phyloP scores from a whole-genome alignment of 1,140 invertebrate genomes.

The Atopsyche davidsoni region DNA sequence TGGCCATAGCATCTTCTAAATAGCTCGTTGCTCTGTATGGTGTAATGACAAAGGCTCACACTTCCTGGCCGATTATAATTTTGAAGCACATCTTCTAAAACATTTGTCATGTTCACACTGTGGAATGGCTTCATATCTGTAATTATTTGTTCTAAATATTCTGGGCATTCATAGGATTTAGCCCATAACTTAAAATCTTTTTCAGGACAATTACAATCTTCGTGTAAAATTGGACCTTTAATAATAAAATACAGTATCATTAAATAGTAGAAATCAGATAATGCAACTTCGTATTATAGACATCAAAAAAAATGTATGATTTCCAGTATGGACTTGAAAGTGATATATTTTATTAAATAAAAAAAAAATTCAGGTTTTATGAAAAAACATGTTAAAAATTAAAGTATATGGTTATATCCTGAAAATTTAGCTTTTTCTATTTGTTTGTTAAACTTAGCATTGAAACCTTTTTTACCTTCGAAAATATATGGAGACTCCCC shows the following conservation, averaged over 20 bases:
- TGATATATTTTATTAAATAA: too few species aligned
- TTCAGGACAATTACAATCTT: conserved; percentile 80
- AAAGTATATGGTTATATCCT: too few species aligned
- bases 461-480: conserved; percentile 46
- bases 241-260: conserved; percentile 28
- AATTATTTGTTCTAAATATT: conserved; percentile 63
- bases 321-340: too few species aligned
- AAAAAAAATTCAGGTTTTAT: too few species aligned
- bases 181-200: conserved; percentile 61
- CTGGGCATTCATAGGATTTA: conserved; percentile 59
- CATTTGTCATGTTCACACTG: conserved; percentile 64
- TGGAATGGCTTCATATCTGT: conserved; percentile 67
- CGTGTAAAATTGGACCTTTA: conserved; percentile 66
- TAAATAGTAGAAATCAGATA: too few species aligned
- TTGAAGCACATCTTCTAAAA: conserved; percentile 56
- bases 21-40: conserved; percentile 78
- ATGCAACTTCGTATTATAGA: too few species aligned
- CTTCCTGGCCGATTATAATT: conserved; percentile 67
- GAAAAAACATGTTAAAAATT: too few species aligned
- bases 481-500: conserved; percentile 61
- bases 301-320: too few species aligned
- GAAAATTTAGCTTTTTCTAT: conserved; percentile 16
- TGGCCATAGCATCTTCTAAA: conserved; percentile 88
- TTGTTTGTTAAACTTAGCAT: conserved; percentile 6
- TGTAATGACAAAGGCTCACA: conserved; percentile 87